Percentiles rank a stretch among this genome's conserved stretches.
Conservation (phyloP, 2,113 vertebrate genomes). For the Pterocles burchelli region DNA sequence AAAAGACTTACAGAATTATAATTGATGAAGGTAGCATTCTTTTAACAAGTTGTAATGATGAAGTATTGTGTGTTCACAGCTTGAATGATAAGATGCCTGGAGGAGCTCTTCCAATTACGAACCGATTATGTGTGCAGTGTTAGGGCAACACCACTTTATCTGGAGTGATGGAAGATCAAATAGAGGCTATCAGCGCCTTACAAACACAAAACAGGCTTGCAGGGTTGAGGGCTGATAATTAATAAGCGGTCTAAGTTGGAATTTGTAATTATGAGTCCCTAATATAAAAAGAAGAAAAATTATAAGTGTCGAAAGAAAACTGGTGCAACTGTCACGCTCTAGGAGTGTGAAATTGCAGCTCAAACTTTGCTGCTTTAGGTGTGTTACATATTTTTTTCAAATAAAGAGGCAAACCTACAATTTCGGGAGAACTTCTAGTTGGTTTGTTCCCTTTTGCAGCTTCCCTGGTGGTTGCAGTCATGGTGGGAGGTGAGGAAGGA, state of each 20-base stretch:
- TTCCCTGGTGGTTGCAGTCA: neutral
- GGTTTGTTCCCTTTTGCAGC: neutral
- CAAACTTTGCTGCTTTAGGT: neutral
- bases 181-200: neutral
- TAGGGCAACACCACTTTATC: neutral
- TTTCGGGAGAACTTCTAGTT: neutral
- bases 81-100: neutral
- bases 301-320: rapidly evolving
- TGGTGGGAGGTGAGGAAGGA: neutral
- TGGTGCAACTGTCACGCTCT: rapidly evolving
- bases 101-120: neutral
- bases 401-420: neutral
- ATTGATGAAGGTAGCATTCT: neutral
- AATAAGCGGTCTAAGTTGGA: neutral
- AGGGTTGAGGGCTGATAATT: neutral
- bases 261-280: neutral
- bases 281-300: neutral
- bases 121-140: neutral
- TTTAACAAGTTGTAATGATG: neutral
- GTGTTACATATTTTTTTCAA: neutral
- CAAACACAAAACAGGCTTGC: neutral
- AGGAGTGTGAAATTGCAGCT: neutral
- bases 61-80: neutral
- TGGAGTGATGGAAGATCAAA: neutral
- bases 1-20: neutral